Percentiles rank a stretch among this genome's conserved stretches.
phyloP scores from a whole-genome alignment of 2,888 invertebrate species.

The Drosophila histrio region DNA sequence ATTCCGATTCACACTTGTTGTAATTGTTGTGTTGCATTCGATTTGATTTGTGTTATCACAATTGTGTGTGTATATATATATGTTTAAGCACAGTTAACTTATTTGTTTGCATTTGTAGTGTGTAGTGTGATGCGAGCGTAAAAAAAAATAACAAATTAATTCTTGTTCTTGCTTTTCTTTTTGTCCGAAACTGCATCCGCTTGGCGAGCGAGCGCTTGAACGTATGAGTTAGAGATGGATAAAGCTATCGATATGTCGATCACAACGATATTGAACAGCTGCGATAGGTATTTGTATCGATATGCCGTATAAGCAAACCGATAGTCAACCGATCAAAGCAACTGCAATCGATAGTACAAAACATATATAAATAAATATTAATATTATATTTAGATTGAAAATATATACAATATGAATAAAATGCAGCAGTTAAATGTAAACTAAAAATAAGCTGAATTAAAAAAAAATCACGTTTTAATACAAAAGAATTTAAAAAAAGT shows the following conservation, averaged over 20 bases:
- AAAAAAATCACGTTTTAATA: too few species aligned
- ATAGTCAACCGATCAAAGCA: background rate
- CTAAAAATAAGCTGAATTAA: too few species aligned
- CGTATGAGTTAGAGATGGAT: conserved; percentile 43
- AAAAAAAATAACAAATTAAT: conserved; percentile 53
- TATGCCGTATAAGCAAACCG: background rate
- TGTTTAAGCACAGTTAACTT: conserved; percentile 40
- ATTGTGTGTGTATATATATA: conserved; percentile 16
- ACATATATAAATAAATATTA: background rate
- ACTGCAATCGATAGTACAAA: background rate
- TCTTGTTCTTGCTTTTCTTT: conserved; percentile 22
- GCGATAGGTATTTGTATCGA: background rate
- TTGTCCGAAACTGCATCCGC: conserved; percentile 59
- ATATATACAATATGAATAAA: too few species aligned
- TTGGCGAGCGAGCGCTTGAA: conserved; percentile 55
- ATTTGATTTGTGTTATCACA: conserved; percentile 44
- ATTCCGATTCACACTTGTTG: conserved; percentile 56
- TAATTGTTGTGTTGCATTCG: conserved; percentile 36
- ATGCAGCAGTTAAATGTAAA: too few species aligned
- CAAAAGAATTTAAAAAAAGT: too few species aligned
- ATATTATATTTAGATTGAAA: background rate
- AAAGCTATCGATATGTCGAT: conserved; percentile 12
- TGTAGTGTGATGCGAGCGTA: conserved; percentile 41
- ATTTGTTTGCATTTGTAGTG: conserved; percentile 50
- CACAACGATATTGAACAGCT: background rate